Percentiles rank a stretch among this genome's conserved stretches.
These are phyloP conservation scores for Leptinotarsa rubiginosa DNA, from an alignment of 2,888 invertebrate genomes.

Conservation along the genomic window DNA sequence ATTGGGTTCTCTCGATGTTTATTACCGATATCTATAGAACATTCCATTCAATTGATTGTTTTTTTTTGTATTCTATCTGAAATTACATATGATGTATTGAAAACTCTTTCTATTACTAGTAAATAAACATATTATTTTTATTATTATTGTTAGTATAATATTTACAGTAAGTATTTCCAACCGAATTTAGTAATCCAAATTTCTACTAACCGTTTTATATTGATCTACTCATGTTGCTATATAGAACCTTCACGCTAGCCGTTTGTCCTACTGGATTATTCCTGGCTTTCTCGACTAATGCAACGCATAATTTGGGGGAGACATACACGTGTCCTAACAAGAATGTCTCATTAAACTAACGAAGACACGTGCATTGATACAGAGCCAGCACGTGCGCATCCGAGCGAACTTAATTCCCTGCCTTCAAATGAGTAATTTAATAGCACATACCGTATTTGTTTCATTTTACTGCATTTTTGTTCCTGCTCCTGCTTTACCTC, in stretches of 20 bases:
- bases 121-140: too few relatives aligned
- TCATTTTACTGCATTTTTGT: slow-evolving; percentile 35
- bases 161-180: too few relatives aligned
- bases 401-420: slow-evolving; percentile 46
- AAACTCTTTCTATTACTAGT: too few relatives aligned
- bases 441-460: slow-evolving; percentile 43
- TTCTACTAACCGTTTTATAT: neutral
- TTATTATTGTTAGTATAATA: too few relatives aligned
- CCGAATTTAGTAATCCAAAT: too few relatives aligned
- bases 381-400: slow-evolving; percentile 53
- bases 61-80: too few relatives aligned
- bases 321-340: slow-evolving; percentile 58
- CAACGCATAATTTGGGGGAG: slow-evolving; percentile 51
- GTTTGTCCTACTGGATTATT: slow-evolving; percentile 21
- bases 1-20: too few relatives aligned
- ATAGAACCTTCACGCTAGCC: neutral
- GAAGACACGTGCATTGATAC: slow-evolving; percentile 60
- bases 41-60: too few relatives aligned
- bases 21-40: too few relatives aligned
- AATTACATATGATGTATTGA: too few relatives aligned
- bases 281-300: slow-evolving; percentile 32
- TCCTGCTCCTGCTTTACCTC: slow-evolving; percentile 12
- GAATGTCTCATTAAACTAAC: slow-evolving; percentile 63
- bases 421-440: slow-evolving; percentile 51
- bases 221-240: neutral